Percentiles rank a stretch among this genome's conserved stretches.
These are phyloP conservation scores for Littorina saxatilis DNA, from an alignment of 1,140 invertebrate species.

Conservation along the genomic window DNA sequence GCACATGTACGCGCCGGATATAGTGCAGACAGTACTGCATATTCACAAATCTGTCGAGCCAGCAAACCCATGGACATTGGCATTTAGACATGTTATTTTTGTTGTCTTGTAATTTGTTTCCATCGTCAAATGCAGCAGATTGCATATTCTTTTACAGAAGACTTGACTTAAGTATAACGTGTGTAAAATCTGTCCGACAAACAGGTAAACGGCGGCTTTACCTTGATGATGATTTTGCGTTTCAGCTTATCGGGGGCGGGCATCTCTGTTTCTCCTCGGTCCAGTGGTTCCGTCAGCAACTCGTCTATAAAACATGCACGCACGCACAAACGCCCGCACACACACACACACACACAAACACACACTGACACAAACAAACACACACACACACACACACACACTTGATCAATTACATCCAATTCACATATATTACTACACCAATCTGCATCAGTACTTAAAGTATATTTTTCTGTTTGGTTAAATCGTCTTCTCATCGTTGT, in stretches of 20 bases:
- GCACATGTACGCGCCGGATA: no score
- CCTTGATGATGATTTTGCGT: conserved; percentile 75
- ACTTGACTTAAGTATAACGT: no score
- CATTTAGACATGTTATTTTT: no score
- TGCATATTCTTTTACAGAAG: no score
- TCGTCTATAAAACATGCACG: conserved; percentile 79
- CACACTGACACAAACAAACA: neutral
- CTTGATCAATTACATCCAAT: neutral
- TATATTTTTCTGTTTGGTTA: neutral
- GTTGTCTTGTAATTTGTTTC: no score
- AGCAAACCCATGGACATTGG: no score
- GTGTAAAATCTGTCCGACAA: no score
- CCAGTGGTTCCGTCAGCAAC: conserved; percentile 85
- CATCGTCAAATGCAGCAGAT: no score
- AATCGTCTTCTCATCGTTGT: neutral
- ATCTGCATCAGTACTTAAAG: neutral
- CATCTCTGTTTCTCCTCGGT: conserved; percentile 87
- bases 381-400: conserved; percentile 11
- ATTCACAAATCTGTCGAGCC: no score
- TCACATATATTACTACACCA: no score
- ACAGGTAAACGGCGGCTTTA: no score
- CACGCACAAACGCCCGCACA: neutral
- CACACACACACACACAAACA: conserved; percentile 22
- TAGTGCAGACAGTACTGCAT: no score
- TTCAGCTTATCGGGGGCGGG: conserved; percentile 89